Evolutionary conservation across 2,797 vertebrate genomes (phyloP).

Genomic region (Merluccius polli): DNA sequence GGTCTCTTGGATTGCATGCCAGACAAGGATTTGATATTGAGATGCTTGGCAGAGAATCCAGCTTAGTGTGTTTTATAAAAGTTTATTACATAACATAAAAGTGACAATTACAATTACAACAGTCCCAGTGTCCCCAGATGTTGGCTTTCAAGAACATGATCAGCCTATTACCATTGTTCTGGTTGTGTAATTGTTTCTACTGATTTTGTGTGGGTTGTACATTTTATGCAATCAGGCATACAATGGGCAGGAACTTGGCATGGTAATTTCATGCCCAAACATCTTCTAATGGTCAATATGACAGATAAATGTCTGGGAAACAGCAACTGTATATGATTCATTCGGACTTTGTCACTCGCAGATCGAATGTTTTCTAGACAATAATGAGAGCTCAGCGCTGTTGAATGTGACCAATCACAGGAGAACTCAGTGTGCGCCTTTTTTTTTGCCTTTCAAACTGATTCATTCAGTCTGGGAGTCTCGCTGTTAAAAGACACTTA

Average conservation of each 20-base stretch:
- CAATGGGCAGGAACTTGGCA: background rate
- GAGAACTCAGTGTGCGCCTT: slow-evolving; percentile 2
- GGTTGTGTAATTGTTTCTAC: background rate
- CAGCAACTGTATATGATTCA: background rate
- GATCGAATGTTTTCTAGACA: background rate
- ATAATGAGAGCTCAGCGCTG: background rate
- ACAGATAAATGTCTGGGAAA: background rate
- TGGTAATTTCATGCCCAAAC: background rate
- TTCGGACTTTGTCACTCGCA: slow-evolving; percentile 8
- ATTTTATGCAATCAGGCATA: background rate
- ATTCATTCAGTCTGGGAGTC: background rate
- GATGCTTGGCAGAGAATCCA: too few species aligned
- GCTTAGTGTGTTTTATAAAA: too few species aligned
- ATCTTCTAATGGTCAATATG: background rate
- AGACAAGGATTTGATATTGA: background rate
- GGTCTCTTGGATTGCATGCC: background rate
- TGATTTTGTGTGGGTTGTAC: background rate
- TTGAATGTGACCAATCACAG: slow-evolving; percentile 10
- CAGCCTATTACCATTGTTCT: background rate
- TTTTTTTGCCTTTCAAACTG: background rate
- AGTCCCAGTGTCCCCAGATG: too few species aligned
- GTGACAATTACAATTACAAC: too few species aligned
- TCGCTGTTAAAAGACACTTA: background rate
- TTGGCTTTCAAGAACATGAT: background rate
- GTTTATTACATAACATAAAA: too few species aligned